Percentiles rank a stretch among this genome's conserved stretches.
Evolutionary conservation across 35 echinoderm and acorn worm genomes (phyloP).

Genomic region (Chiridota heheva): DNA sequence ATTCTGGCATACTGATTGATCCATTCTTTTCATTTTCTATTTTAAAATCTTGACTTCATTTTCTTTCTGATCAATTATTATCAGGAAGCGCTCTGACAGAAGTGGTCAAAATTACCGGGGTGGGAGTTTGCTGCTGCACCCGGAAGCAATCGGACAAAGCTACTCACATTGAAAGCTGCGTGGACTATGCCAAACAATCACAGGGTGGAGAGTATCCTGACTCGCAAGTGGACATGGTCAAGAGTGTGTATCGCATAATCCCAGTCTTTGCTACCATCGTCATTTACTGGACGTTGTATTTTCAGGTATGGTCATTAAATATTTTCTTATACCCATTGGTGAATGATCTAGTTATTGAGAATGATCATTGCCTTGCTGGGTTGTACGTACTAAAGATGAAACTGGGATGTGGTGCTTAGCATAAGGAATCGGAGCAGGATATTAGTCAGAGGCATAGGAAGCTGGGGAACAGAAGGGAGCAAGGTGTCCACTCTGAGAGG

Average conservation of each 20-base stretch:
- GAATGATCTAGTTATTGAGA: too few species aligned
- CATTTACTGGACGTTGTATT: conserved; percentile 90
- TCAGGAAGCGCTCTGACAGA: conserved; percentile 70
- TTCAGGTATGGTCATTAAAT: conserved; percentile 43
- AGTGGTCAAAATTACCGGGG: conserved; percentile 53
- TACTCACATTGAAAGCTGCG: conserved; percentile 45
- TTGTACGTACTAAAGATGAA: too few species aligned
- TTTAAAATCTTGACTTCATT: not conserved
- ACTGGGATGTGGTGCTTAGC: too few species aligned
- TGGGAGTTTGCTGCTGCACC: conserved; percentile 11
- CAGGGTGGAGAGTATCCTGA: conserved; percentile 63
- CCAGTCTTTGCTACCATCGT: conserved; percentile 73
- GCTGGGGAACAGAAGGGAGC: too few species aligned
- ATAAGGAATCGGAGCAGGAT: too few species aligned
- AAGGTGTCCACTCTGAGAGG: too few species aligned
- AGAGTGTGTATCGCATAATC: conserved; percentile 63
- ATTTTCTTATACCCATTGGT: too few species aligned
- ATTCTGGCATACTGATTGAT: too few species aligned
- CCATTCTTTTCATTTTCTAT: not conserved
- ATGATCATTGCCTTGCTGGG: too few species aligned
- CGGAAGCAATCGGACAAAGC: conserved; percentile 1
- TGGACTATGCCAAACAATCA: conserved; percentile 67
- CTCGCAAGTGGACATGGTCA: conserved; percentile 66
- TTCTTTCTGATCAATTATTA: conserved; percentile 2
- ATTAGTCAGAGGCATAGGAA: too few species aligned